Evolutionary conservation across 2,113 vertebrate genomes (phyloP).

Genomic region (Abramis brama): DNA sequence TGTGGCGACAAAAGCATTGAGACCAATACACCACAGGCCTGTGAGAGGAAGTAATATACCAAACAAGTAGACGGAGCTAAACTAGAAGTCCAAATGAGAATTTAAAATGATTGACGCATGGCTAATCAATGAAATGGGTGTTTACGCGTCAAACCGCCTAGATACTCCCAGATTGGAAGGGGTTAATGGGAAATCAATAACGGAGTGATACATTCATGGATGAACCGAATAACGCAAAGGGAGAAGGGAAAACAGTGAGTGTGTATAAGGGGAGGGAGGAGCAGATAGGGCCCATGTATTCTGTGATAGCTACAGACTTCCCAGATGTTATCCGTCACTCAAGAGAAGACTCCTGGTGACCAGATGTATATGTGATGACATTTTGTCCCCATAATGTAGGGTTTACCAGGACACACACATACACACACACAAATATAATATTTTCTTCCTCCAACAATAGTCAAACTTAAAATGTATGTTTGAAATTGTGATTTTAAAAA

Average conservation of each 20-base stretch:
- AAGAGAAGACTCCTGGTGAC: constrained; percentile 70
- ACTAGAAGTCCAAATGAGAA: background rate
- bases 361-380: constrained; percentile 73
- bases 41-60: background rate
- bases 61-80: background rate
- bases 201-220: constrained; percentile 73
- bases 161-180: constrained; percentile 72
- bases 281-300: constrained; percentile 74
- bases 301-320: constrained; percentile 80
- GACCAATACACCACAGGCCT: background rate
- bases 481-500: background rate
- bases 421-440: background rate
- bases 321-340: constrained; percentile 84
- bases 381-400: too few relatives aligned
- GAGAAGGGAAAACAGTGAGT: constrained; percentile 62
- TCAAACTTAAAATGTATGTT: too few relatives aligned
- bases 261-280: constrained; percentile 55
- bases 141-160: constrained; percentile 66
- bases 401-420: constrained; percentile 9
- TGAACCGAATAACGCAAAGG: constrained; percentile 55
- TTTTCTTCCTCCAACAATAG: background rate
- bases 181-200: constrained; percentile 81
- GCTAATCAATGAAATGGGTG: constrained; percentile 74
- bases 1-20: background rate
- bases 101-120: constrained; percentile 36